Conservation (phyloP, 2,113 vertebrate species). For the Malurus alboscapulatus region DNA sequence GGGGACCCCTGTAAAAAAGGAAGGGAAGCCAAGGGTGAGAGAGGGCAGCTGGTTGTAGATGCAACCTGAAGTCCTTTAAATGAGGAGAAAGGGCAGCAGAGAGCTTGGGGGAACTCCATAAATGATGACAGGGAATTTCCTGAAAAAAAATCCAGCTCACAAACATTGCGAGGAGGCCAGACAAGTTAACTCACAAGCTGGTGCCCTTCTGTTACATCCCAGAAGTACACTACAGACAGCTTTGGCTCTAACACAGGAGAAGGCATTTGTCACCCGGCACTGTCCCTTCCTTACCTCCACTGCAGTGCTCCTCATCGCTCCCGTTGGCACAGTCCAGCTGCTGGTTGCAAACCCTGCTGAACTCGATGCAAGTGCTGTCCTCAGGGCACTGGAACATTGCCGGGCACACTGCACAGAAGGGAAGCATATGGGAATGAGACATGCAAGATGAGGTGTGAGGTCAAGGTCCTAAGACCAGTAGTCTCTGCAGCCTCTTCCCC, state of each 20-base stretch:
- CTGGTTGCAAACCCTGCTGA: conserved; percentile 83
- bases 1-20: conserved; percentile 72
- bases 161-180: not conserved
- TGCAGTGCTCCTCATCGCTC: conserved; percentile 85
- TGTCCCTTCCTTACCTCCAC: conserved; percentile 69
- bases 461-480: not conserved
- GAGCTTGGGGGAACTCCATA: not conserved
- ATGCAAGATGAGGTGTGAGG: not conserved
- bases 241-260: accelerated
- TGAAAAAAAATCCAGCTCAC: not conserved
- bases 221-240: not conserved
- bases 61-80: not conserved
- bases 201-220: not conserved
- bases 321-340: conserved; percentile 82
- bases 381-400: conserved; percentile 86
- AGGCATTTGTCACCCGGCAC: not conserved
- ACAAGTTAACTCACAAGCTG: not conserved
- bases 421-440: not conserved
- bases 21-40: not conserved
- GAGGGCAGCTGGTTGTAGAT: not conserved
- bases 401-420: conserved; percentile 78
- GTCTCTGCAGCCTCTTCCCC: not conserved
- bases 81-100: not conserved
- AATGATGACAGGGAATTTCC: not conserved
- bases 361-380: conserved; percentile 85